Evolutionary conservation across 2,888 invertebrate species (phyloP).

Genomic region (Cryptus viduatorius): DNA sequence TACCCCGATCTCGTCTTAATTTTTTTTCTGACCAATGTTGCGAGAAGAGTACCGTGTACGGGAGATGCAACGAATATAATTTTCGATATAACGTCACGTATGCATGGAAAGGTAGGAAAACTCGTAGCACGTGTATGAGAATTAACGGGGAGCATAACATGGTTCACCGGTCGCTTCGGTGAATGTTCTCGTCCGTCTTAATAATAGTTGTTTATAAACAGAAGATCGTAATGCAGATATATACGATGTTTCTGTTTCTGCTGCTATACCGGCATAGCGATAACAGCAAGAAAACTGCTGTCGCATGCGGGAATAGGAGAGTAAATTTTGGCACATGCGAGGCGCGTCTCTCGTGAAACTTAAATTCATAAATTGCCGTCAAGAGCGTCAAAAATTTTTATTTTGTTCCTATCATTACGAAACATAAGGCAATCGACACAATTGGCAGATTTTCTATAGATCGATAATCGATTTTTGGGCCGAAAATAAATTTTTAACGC

Average conservation of each 20-base stretch:
- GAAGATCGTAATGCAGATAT: constrained; percentile 5
- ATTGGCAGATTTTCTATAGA: too few species aligned
- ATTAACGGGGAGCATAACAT: constrained; percentile 35
- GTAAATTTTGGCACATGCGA: neutral
- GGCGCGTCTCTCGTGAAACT: too few species aligned
- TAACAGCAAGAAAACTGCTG: neutral
- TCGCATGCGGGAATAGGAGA: neutral
- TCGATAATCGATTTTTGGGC: neutral
- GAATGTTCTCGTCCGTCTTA: constrained; percentile 47
- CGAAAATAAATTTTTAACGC: neutral
- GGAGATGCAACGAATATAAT: neutral
- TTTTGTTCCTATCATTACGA: neutral
- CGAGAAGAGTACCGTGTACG: neutral
- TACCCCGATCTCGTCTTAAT: neutral
- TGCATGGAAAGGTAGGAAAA: neutral
- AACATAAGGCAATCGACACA: neutral
- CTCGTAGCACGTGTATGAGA: constrained; percentile 25
- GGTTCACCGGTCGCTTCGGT: constrained; percentile 9
- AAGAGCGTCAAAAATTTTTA: neutral
- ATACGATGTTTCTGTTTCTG: neutral
- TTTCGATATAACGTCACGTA: neutral
- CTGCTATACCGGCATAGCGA: neutral
- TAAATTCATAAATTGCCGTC: neutral
- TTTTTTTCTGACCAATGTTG: neutral
- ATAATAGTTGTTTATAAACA: constrained; percentile 36